Conservation (phyloP, 2,113 vertebrate species). For the Saguinus midas region DNA sequence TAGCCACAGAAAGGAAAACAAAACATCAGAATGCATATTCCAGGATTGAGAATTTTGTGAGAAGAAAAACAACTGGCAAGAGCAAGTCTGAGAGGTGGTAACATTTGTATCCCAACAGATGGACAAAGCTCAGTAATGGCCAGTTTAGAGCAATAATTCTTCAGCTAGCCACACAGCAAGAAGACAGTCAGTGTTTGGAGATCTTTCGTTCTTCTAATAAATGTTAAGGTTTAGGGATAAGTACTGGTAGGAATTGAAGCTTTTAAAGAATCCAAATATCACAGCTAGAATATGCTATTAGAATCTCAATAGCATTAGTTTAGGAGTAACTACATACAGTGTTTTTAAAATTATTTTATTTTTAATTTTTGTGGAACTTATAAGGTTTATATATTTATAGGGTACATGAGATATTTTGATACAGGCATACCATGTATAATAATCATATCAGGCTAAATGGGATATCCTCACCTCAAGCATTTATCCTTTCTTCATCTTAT, state of each 20-base stretch:
- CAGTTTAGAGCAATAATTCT: not conserved
- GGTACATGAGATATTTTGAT: too few species aligned
- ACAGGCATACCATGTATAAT: too few species aligned
- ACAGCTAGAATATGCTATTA: not conserved
- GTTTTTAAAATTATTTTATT: too few species aligned
- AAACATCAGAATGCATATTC: not conserved
- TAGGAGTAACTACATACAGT: not conserved
- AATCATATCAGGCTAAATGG: too few species aligned
- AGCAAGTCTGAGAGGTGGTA: not conserved
- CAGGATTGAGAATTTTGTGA: not conserved
- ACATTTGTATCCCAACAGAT: not conserved
- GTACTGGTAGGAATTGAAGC: not conserved
- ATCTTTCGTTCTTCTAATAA: slow-evolving; percentile 10
- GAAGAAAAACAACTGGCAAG: not conserved
- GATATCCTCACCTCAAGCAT: too few species aligned
- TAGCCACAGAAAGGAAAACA: not conserved
- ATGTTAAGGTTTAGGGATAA: not conserved
- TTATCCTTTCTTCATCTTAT: too few species aligned
- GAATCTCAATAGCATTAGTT: not conserved
- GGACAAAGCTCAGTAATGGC: not conserved
- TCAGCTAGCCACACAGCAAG: not conserved
- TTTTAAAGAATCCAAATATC: not conserved
- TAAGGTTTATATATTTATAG: too few species aligned
- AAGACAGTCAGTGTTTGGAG: not conserved
- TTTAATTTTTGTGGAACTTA: too few species aligned